Evolutionary conservation across 2,113 vertebrate species (phyloP).

Genomic region (Notiomystis cincta): DNA sequence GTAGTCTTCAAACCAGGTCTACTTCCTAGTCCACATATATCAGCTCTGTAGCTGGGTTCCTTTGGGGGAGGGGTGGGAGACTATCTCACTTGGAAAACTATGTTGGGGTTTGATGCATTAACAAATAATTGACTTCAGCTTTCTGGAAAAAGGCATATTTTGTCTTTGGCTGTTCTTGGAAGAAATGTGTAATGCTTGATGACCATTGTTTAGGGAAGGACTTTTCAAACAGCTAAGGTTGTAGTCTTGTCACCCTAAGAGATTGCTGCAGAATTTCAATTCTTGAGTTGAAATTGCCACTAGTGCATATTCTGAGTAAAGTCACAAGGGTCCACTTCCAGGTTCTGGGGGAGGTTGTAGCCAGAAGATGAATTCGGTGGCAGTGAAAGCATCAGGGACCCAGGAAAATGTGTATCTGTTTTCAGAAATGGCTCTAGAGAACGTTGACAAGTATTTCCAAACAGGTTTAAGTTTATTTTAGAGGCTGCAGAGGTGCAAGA

Average conservation of each 20-base stretch:
- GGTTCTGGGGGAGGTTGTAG: neutral
- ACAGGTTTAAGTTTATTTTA: neutral
- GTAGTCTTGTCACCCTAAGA: neutral
- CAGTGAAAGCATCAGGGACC: neutral
- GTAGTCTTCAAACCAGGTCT: neutral
- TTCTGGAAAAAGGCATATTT: neutral
- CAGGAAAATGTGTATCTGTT: neutral
- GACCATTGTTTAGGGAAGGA: neutral
- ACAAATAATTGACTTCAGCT: neutral
- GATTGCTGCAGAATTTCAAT: neutral
- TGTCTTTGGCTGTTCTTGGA: neutral
- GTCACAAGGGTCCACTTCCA: neutral
- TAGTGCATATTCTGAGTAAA: neutral
- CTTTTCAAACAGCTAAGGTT: neutral
- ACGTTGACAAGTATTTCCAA: neutral
- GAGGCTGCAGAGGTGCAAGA: neutral
- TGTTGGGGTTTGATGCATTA: neutral
- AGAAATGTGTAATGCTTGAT: neutral
- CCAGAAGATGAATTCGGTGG: neutral
- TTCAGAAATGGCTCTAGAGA: neutral
- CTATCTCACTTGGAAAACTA: neutral
- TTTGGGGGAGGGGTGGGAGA: neutral
- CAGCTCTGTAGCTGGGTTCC: rapidly evolving
- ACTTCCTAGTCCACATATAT: neutral
- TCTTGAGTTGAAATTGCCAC: neutral